Percentiles rank a stretch among this genome's conserved stretches.
Evolutionary conservation across 2,797 vertebrate species (phyloP).

Genomic region (Threskiornis aethiopicus): DNA sequence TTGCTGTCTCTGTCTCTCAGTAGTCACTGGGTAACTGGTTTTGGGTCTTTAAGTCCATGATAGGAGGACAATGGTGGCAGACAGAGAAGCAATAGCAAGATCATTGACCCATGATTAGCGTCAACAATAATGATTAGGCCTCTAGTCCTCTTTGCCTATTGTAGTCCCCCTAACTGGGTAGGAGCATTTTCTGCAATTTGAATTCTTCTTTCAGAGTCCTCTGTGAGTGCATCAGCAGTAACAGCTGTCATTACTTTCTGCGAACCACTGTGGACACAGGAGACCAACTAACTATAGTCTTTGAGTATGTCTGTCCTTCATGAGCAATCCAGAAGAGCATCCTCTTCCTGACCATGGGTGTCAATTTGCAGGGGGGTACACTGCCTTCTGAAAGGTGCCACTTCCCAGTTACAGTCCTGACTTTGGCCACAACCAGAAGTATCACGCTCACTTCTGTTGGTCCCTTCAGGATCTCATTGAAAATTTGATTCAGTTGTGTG

Average conservation of each 20-base stretch:
- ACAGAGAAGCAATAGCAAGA: not conserved
- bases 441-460: not conserved
- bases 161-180: not conserved
- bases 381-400: not conserved
- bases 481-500: not conserved
- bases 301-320: not conserved
- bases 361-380: not conserved
- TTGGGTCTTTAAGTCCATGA: not conserved
- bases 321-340: not conserved
- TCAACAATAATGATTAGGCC: not conserved
- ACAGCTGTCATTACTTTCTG: not conserved
- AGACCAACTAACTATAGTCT: not conserved
- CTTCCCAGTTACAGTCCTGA: not conserved
- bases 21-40: not conserved
- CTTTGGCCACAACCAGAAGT: not conserved
- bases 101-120: not conserved
- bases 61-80: not conserved
- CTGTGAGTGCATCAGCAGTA: not conserved
- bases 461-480: not conserved
- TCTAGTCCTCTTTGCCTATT: not conserved
- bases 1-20: not conserved
- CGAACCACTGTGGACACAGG: not conserved
- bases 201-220: not conserved
- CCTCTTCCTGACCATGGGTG: not conserved
- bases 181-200: not conserved